Percentiles rank a stretch among this genome's conserved stretches.
These are phyloP conservation scores for Lytechinus variegatus DNA, from an alignment of 35 echinoderm and acorn worm species.

Conservation along the genomic window DNA sequence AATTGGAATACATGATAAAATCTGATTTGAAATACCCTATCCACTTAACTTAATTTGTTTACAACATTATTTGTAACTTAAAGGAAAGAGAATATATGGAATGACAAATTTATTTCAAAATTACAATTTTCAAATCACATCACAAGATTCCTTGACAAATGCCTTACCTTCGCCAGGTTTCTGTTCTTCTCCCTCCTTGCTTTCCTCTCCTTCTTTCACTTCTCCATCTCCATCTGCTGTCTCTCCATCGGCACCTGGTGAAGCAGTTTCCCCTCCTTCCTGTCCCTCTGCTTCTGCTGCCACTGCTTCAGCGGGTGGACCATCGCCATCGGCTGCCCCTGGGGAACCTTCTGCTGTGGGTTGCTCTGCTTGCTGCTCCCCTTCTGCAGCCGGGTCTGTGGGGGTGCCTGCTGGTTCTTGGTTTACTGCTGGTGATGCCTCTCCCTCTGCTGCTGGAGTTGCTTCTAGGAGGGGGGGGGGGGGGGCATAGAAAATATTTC, in stretches of 20 bases:
- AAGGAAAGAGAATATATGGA: background rate
- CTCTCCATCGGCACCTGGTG: slow-evolving; percentile 49
- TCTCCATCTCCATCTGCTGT: slow-evolving; percentile 11
- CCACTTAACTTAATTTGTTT: no score
- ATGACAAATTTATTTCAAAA: background rate
- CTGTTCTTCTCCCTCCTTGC: slow-evolving; percentile 39
- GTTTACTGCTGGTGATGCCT: background rate
- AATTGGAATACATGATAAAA: no score
- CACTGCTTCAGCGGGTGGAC: background rate
- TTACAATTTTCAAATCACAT: background rate
- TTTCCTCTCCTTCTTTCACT: slow-evolving; percentile 37
- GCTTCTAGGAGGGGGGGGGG: background rate
- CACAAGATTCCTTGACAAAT: background rate
- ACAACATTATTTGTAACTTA: background rate
- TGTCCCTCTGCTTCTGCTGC: slow-evolving; percentile 28
- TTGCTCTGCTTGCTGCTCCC: background rate
- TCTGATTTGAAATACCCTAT: no score
- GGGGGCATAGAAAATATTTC: no score
- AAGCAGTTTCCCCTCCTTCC: background rate
- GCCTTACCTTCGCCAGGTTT: slow-evolving; percentile 33
- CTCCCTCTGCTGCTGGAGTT: background rate
- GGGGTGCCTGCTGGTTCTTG: background rate
- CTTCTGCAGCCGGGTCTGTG: background rate
- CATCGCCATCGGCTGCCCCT: background rate
- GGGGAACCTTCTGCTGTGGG: background rate